These are phyloP conservation scores for Actinia tenebrosa DNA, from an alignment of 64 coral and sea anemone genomes.

Conservation along the genomic window DNA sequence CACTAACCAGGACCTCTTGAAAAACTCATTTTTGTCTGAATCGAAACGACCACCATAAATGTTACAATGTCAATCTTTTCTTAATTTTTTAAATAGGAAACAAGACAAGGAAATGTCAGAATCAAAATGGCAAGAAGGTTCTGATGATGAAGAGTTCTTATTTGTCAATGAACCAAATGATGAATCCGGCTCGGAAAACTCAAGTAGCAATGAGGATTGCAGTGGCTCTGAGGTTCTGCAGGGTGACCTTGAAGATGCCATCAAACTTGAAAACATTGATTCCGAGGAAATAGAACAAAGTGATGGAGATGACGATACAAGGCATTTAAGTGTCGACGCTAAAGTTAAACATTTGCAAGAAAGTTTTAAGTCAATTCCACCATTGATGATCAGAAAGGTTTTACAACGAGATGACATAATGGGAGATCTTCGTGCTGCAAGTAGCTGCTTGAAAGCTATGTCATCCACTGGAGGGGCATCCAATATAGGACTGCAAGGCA, in stretches of 20 bases:
- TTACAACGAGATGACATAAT: background rate
- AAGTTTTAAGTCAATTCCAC: background rate
- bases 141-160: background rate
- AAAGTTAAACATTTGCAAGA: conserved; percentile 4
- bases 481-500: background rate
- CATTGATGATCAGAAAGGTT: conserved; percentile 16
- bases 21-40: too few relatives aligned
- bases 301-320: background rate
- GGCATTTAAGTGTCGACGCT: background rate
- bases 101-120: background rate
- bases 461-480: background rate
- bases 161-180: background rate
- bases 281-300: background rate
- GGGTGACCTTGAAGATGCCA: background rate
- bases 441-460: background rate
- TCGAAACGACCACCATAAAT: too few relatives aligned
- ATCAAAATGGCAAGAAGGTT: background rate
- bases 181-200: background rate
- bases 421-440: background rate
- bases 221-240: background rate
- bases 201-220: background rate
- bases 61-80: too few relatives aligned
- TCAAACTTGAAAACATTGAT: background rate
- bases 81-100: background rate
- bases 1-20: too few relatives aligned